Base-by-base conservation (phyloP, 2,797 vertebrate species). In the Eulemur rubriventer region DNA sequence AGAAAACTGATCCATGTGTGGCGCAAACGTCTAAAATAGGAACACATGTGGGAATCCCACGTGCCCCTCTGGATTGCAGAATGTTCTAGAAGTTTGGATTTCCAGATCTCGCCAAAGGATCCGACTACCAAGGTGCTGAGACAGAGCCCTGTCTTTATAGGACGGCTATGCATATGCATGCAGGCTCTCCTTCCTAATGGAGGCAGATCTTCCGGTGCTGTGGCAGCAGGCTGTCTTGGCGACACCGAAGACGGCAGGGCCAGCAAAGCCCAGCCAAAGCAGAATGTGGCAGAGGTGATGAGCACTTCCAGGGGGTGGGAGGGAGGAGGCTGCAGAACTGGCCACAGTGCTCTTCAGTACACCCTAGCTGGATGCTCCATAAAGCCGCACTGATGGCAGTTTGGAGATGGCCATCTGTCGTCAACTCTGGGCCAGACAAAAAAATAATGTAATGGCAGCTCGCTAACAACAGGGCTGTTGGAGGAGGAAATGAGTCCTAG, bases 351-450 rank as follows among this genome's bases (percentile, higher is more conserved):
- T 98, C 97, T 95, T 98, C 98, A 92, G 87, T 97, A 98, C 96
- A 98, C 98, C 98, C 98, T 98, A 97, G 98, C 98, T 98, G 98
- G 98, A 98, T 98, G 98, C 97, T 98, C 98, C 98, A 98, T 98
- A 98, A 98, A 98, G 98, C 97, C 69, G 97, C 95, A 89, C 98
- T 98, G 98, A 98, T 98, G 98, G 98, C 98, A 98, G 98, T 97
- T 98, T 55, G 13, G 98, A 98, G 98, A 98, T 98, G 98, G 98
- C 98, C 98, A 98, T 99, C 98, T 99, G 98, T 98, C 86, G 97
- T 98, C 98, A 98, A 96, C 98, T 98, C 97, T 98, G 98, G 98
- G 98, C 98, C 98, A 99, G 98, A 98, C 98, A 97, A 98, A 98
- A 93, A 98, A 98, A 98, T 98, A 98, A 98, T 97, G 96, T 97